These are phyloP conservation scores for Saccopteryx bilineata DNA, from an alignment of 2,113 vertebrate genomes.

Conservation along the genomic window DNA sequence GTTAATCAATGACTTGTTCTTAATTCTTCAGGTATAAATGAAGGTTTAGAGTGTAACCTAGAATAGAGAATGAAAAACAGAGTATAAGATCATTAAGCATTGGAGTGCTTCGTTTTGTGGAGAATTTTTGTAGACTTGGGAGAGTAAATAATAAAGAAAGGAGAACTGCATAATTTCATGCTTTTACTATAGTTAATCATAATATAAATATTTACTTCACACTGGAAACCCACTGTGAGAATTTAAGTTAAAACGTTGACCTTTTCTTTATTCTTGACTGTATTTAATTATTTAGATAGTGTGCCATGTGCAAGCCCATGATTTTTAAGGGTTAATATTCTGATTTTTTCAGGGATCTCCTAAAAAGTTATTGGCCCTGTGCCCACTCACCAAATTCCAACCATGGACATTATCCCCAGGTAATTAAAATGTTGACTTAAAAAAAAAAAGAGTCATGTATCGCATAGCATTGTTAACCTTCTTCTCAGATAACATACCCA, in stretches of 20 bases:
- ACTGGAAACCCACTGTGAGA: neutral
- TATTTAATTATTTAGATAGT: constrained; percentile 38
- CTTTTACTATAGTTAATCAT: neutral
- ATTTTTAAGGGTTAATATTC: constrained; percentile 57
- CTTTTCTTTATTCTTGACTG: constrained; percentile 10
- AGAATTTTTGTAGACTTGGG: neutral
- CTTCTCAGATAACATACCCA: constrained; percentile 48
- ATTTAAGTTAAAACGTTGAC: constrained; percentile 39
- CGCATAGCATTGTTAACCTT: constrained; percentile 68
- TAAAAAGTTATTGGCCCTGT: constrained; percentile 41
- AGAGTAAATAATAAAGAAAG: neutral
- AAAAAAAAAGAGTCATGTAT: constrained; percentile 32
- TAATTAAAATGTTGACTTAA: constrained; percentile 77
- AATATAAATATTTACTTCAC: constrained; percentile 47
- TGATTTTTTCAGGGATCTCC: neutral
- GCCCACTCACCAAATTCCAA: constrained; percentile 53
- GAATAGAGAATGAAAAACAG: neutral
- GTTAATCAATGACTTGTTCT: constrained; percentile 41
- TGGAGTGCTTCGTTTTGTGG: neutral
- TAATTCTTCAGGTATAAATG: neutral
- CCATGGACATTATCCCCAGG: constrained; percentile 17
- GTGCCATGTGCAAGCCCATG: neutral
- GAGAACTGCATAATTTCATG: neutral
- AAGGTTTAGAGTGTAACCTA: neutral
- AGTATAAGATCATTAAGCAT: neutral